Conservation (phyloP, 2,888 invertebrate species). For the Mythimna albipuncta region DNA sequence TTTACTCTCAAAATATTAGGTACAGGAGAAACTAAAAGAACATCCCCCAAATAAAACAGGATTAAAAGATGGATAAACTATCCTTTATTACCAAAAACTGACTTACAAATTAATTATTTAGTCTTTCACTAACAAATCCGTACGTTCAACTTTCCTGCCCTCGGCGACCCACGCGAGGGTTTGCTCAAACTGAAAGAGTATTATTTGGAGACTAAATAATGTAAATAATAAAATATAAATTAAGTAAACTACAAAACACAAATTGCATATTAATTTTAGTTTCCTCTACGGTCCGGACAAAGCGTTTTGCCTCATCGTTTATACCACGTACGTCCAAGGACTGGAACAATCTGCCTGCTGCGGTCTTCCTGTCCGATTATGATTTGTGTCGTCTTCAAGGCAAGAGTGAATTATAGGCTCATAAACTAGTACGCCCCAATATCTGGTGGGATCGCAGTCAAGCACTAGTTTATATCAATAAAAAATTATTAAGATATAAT, state of each 20-base stretch:
- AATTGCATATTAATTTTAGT: not conserved
- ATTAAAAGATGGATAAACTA: conserved; percentile 15
- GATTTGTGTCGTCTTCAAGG: no score
- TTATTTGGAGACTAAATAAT: not conserved
- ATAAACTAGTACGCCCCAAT: no score
- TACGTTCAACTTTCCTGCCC: conserved; percentile 30
- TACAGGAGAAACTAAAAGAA: not conserved
- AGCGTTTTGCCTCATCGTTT: no score
- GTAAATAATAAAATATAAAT: not conserved
- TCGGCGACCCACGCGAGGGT: not conserved
- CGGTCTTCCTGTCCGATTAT: no score
- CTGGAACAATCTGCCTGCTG: no score
- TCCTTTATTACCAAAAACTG: conserved; percentile 23
- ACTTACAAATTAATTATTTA: conserved; percentile 43
- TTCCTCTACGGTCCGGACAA: no score
- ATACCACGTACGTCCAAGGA: no score
- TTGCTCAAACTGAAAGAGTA: conserved; percentile 2
- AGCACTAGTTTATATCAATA: no score
- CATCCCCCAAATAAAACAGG: not conserved
- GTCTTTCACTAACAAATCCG: conserved; percentile 26
- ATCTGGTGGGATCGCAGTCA: no score
- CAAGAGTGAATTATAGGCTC: no score
- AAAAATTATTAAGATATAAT: not conserved
- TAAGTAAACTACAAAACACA: not conserved
- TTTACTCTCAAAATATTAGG: not conserved